Conservation (phyloP, 2,888 invertebrate species). For the Kryphioiulus occultus region DNA sequence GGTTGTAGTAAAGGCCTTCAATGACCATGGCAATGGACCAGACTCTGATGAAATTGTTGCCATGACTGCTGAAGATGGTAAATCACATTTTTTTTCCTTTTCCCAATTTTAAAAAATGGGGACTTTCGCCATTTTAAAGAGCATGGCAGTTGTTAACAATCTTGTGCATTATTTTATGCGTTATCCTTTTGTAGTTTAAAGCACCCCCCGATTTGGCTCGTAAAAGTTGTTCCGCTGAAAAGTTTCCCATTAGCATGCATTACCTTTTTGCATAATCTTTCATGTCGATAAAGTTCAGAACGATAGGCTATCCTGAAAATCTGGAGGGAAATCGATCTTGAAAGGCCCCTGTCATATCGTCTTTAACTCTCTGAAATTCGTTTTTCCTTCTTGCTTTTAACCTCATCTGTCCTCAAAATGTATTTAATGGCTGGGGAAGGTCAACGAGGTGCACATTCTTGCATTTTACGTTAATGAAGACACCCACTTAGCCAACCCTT, state of each 20-base stretch:
- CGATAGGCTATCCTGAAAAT: background rate
- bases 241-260: background rate
- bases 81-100: background rate
- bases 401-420: background rate
- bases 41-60: slow-evolving; percentile 56
- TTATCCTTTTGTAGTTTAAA: too few relatives aligned
- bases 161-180: too few relatives aligned
- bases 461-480: background rate
- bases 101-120: too few relatives aligned
- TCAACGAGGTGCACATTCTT: background rate
- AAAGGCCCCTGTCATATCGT: background rate
- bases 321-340: background rate
- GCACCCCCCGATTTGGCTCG: too few relatives aligned
- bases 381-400: background rate
- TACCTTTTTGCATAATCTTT: background rate
- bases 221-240: background rate
- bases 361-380: background rate
- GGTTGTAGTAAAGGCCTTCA: slow-evolving; percentile 57
- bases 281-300: background rate
- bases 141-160: too few relatives aligned
- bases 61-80: slow-evolving; percentile 58
- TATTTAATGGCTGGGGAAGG: background rate
- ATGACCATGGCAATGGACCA: slow-evolving; percentile 58
- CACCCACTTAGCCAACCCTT: slow-evolving; percentile 4
- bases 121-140: too few relatives aligned